Percentiles rank a stretch among this genome's conserved stretches.
Evolutionary conservation across 2,888 invertebrate genomes (phyloP).

Genomic region (Scaptomyza cyrtandrae): DNA sequence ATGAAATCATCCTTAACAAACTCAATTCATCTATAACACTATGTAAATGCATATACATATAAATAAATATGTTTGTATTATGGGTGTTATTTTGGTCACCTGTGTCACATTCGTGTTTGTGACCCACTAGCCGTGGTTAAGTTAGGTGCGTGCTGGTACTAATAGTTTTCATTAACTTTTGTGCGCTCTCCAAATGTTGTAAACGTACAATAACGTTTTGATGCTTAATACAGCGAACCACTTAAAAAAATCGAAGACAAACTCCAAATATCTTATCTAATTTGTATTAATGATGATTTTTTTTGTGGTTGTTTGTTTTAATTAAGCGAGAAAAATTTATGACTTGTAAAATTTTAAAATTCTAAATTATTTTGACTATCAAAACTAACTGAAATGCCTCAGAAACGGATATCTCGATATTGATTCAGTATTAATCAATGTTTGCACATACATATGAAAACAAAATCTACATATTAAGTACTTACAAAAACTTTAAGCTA

Average conservation of each 20-base stretch:
- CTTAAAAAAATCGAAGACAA: too few relatives aligned
- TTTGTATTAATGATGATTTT: too few relatives aligned
- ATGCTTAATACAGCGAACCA: background rate
- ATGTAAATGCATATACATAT: background rate
- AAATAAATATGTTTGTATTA: slow-evolving; percentile 4
- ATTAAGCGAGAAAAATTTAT: too few relatives aligned
- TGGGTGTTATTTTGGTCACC: slow-evolving; percentile 14
- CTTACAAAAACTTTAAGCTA: background rate
- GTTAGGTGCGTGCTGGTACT: slow-evolving; percentile 41
- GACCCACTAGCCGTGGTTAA: slow-evolving; percentile 44
- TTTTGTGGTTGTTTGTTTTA: too few relatives aligned
- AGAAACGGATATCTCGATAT: background rate
- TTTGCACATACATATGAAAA: background rate
- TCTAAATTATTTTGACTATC: too few relatives aligned
- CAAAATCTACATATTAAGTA: background rate
- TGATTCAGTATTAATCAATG: background rate
- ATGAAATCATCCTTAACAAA: slow-evolving; percentile 8
- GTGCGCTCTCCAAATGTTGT: too few relatives aligned
- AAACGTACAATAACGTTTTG: background rate
- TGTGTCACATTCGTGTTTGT: slow-evolving; percentile 42
- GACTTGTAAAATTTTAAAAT: too few relatives aligned
- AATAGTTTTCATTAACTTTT: slow-evolving; percentile 44
- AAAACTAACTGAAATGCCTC: too few relatives aligned
- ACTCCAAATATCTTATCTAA: too few relatives aligned
- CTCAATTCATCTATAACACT: slow-evolving; percentile 7